Evolutionary conservation across 2,113 vertebrate species (phyloP), one percentile per base, ranked within the genome.

Genomic region (Oostethus manadensis): DNA sequence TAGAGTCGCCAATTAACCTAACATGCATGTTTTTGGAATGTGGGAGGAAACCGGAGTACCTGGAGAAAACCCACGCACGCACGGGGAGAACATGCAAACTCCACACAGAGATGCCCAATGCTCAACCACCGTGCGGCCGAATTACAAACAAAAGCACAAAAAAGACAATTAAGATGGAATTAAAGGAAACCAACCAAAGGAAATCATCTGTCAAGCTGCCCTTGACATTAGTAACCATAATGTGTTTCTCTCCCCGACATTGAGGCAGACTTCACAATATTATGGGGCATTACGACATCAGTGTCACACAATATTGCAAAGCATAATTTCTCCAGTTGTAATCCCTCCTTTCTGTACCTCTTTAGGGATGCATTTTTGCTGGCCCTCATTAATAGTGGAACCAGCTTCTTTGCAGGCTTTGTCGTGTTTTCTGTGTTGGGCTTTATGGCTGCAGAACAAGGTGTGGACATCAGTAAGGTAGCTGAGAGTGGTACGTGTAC

Each of bases 361-460:
- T 14, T 42, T 67, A 98, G 96, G 88, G 94, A 98, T 23, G 93
- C 95, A 56, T 98, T 95, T 78, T 85, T 98, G 72, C 83, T 98
- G 72, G 95, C 95, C 0, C 85, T 94, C 73, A 94, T 98, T 76
- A 98, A 98, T 88, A 98, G 95, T 56, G 92, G 91, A 55, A 98
- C 96, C 84, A 98, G 96, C 87, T 98, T 98, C 86, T 98, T 98
- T 9, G 92, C 96, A 1, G 96, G 96, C 61, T 98, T 98, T 0
- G 96, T 98, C 17, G 96, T 98, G 55, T 98, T 98, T 75, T 97
- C 96, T 15, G 94, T 97, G 67, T 87, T 98, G 64, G 96, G 96
- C 60, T 98, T 98, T 85, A 98, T 98, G 96, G 96, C 96, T 14
- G 84, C 94, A 0, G 96, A 98, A 80, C 96, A 98, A 82, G 94